These are phyloP conservation scores for Benitochromis conjunctus DNA, from an alignment of 2,113 vertebrate species.

Conservation along the genomic window DNA sequence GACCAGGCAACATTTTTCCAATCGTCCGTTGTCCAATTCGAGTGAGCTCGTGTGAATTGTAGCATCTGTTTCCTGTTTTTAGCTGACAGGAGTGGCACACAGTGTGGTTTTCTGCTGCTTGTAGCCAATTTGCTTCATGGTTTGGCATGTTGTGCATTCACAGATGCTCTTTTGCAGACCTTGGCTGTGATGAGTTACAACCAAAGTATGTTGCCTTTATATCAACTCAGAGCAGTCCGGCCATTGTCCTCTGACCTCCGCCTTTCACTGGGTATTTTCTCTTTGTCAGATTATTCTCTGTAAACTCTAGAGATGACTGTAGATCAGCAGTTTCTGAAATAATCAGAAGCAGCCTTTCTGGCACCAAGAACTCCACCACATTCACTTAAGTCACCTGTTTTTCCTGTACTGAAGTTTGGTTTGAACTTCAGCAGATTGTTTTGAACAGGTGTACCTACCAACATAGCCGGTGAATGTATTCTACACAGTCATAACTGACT, in stretches of 20 bases:
- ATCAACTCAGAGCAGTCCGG: not conserved
- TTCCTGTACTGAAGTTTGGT: rapidly evolving
- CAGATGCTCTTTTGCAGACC: not conserved
- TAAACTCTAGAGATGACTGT: not conserved
- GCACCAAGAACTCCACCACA: not conserved
- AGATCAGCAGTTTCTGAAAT: not conserved
- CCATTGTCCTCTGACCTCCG: not conserved
- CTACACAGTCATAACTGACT: not conserved
- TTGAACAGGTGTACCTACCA: not conserved
- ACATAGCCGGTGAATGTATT: not conserved
- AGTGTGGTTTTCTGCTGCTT: not conserved
- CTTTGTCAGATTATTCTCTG: not conserved
- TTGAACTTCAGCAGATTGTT: not conserved
- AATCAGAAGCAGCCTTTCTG: not conserved
- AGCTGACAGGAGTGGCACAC: rapidly evolving
- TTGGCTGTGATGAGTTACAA: not conserved
- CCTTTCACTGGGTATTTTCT: not conserved
- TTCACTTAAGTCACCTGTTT: not conserved
- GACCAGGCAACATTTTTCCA: not conserved
- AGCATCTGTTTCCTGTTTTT: not conserved
- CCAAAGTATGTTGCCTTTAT: not conserved
- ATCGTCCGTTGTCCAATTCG: not conserved
- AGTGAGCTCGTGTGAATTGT: not conserved
- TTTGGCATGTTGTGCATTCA: not conserved
- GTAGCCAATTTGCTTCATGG: not conserved